These are phyloP conservation scores for Fregata magnificens DNA, from an alignment of 2,113 vertebrate genomes.

Conservation along the genomic window DNA sequence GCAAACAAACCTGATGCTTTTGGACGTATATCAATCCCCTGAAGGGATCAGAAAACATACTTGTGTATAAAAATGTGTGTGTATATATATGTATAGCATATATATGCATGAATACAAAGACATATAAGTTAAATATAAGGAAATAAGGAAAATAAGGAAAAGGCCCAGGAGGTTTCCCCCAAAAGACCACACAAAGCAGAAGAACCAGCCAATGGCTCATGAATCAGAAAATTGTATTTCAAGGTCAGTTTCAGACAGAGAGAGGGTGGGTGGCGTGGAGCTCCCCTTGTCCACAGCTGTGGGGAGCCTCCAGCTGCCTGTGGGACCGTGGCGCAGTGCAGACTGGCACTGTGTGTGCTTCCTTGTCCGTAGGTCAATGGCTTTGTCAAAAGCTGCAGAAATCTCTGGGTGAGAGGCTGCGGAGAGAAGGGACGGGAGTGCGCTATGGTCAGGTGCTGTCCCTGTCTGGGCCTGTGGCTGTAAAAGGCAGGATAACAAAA, in stretches of 20 bases:
- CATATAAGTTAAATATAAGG: neutral
- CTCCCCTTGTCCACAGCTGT: neutral
- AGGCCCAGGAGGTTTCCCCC: neutral
- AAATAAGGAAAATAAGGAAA: neutral
- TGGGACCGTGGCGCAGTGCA: neutral
- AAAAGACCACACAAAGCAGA: neutral
- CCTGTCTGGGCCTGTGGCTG: neutral
- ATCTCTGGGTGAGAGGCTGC: neutral
- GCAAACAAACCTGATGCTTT: neutral
- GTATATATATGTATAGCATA: neutral
- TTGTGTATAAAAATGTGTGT: neutral
- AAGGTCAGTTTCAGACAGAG: neutral
- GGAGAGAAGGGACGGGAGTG: accelerated
- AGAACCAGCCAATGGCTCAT: too few relatives aligned
- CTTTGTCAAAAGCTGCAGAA: neutral
- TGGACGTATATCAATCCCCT: neutral
- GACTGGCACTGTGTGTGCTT: neutral
- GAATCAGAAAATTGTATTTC: neutral
- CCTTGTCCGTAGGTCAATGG: neutral
- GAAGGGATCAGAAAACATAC: neutral
- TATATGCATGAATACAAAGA: neutral
- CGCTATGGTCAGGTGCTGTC: neutral
- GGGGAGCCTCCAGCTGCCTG: neutral
- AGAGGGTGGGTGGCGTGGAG: accelerated
- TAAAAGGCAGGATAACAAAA: neutral